These are phyloP conservation scores for Drosophila fuyamai DNA, from an alignment of 1,140 invertebrate species.

Conservation along the genomic window DNA sequence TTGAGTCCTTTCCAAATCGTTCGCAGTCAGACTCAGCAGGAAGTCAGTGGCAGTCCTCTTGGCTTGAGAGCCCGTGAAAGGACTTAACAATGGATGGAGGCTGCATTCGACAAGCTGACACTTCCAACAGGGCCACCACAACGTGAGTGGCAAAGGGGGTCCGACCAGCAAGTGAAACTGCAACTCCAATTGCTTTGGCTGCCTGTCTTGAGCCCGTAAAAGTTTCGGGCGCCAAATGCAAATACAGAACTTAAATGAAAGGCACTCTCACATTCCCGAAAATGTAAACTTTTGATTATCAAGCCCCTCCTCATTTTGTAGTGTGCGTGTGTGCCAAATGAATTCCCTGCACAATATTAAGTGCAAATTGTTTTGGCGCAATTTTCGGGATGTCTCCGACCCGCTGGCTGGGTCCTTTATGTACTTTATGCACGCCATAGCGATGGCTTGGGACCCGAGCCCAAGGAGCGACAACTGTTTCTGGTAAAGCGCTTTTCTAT, in stretches of 20 bases:
- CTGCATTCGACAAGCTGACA: conserved; percentile 7
- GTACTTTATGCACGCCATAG: conserved; percentile 66
- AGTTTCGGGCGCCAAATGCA: conserved; percentile 61
- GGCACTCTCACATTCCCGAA: conserved; percentile 51
- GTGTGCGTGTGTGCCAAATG: conserved; percentile 48
- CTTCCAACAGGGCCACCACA: not conserved
- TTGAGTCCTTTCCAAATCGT: not conserved
- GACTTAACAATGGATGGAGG: not conserved
- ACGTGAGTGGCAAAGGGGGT: conserved; percentile 6
- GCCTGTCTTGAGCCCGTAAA: conserved; percentile 25
- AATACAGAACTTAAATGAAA: conserved; percentile 74
- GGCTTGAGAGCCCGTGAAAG: no score
- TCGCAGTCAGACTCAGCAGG: not conserved
- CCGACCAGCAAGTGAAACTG: conserved; percentile 17
- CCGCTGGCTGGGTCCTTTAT: conserved; percentile 38
- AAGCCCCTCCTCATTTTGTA: conserved; percentile 29
- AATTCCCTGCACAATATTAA: conserved; percentile 75
- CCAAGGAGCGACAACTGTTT: conserved; percentile 50
- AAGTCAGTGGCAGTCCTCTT: not conserved
- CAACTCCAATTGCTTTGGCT: conserved; percentile 4
- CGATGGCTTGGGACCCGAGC: conserved; percentile 37
- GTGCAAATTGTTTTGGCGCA: conserved; percentile 79
- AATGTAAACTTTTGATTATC: conserved; percentile 74
- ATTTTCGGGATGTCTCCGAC: conserved; percentile 42
- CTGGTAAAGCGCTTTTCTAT: conserved; percentile 74